Conservation (phyloP, 2,888 invertebrate genomes). For the Drosophila kambysellisi region DNA sequence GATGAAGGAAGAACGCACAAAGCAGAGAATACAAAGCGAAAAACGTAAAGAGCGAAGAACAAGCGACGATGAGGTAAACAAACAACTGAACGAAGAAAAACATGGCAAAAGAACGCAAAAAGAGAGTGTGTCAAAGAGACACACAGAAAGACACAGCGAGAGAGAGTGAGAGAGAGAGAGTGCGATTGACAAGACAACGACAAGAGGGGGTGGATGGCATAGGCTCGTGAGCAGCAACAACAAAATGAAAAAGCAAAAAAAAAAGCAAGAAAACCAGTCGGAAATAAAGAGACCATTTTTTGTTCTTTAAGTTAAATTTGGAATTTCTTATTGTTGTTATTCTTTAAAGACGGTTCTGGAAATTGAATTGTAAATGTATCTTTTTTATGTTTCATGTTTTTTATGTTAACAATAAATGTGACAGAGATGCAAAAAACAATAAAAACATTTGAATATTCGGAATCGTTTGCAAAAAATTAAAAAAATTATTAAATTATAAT, state of each 20-base stretch:
- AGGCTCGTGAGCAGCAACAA: slow-evolving; percentile 32
- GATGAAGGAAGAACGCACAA: slow-evolving; percentile 55
- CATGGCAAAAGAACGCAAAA: slow-evolving; percentile 47
- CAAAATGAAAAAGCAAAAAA: slow-evolving; percentile 12
- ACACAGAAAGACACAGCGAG: slow-evolving; percentile 19
- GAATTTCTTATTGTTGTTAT: slow-evolving; percentile 1
- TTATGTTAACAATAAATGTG: neutral
- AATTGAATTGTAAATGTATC: neutral
- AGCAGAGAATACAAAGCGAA: slow-evolving; percentile 37
- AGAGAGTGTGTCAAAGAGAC: slow-evolving; percentile 22
- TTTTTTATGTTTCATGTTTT: neutral
- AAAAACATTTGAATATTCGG: neutral
- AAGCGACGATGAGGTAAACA: slow-evolving; percentile 36
- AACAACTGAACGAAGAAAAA: slow-evolving; percentile 45
- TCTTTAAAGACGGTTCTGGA: neutral
- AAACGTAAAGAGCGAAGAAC: slow-evolving; percentile 31
- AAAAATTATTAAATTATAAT: neutral
- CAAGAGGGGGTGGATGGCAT: slow-evolving; percentile 26
- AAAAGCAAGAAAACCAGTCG: slow-evolving; percentile 20
- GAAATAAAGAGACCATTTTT: slow-evolving; percentile 19
- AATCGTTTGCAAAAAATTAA: neutral
- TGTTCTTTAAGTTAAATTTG: slow-evolving; percentile 17
- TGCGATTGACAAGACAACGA: slow-evolving; percentile 1
- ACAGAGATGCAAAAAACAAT: neutral
- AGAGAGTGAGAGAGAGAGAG: neutral